These are phyloP conservation scores for Hydrochoerus hydrochaeris DNA, from an alignment of 2,113 vertebrate species.

Conservation along the genomic window DNA sequence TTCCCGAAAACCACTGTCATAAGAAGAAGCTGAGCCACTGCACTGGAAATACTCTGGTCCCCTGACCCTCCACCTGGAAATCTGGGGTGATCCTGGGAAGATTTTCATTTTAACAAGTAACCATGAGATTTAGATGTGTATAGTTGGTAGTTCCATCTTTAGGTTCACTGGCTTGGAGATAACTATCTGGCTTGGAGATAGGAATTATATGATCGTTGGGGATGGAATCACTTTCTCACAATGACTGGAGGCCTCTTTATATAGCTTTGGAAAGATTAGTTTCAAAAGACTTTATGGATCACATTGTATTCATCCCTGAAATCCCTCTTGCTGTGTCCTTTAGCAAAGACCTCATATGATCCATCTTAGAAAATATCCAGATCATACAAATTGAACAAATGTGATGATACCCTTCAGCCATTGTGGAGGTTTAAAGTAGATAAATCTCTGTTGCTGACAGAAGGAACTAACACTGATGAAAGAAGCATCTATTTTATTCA, in stretches of 20 bases:
- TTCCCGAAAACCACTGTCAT: neutral
- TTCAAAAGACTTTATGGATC: neutral
- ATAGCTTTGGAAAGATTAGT: neutral
- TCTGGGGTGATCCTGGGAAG: no score
- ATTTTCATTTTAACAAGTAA: neutral
- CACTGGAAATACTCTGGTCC: neutral
- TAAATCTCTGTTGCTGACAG: neutral
- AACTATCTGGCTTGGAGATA: neutral
- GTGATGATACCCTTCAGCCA: neutral
- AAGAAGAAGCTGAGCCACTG: neutral
- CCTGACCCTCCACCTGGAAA: neutral
- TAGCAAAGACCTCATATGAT: neutral
- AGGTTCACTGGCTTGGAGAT: neutral
- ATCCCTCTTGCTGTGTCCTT: neutral
- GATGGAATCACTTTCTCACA: neutral
- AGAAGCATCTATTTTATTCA: neutral
- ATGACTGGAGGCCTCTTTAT: neutral
- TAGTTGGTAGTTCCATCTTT: neutral
- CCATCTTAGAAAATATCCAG: neutral
- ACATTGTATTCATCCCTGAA: neutral
- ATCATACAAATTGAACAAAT: neutral
- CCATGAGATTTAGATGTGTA: neutral
- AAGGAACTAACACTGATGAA: neutral
- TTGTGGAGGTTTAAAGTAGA: neutral
- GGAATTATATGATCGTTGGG: neutral